Evolutionary conservation across 1,140 invertebrate genomes (phyloP).

Genomic region (Ceratosolen solmsi): DNA sequence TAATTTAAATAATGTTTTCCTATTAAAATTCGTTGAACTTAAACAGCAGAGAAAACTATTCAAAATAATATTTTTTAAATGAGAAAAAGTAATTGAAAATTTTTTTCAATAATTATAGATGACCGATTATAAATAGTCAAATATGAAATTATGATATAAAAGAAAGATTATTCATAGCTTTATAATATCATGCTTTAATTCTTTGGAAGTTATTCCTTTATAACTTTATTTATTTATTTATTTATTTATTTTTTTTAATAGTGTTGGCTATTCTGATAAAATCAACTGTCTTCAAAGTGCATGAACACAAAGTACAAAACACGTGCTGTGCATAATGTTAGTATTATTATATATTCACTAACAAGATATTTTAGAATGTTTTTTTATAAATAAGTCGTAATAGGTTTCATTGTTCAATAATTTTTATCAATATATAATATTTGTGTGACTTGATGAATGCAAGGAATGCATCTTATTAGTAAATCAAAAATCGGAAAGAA

Average conservation of each 20-base stretch:
- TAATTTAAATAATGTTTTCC: too few species aligned
- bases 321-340: conserved; percentile 12
- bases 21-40: too few species aligned
- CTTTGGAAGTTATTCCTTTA: too few species aligned
- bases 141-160: too few species aligned
- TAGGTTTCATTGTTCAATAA: neutral
- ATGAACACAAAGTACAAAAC: too few species aligned
- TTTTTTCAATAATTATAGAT: too few species aligned
- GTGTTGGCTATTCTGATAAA: neutral
- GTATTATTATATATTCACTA: conserved; percentile 6
- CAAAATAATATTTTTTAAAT: too few species aligned
- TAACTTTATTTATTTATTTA: neutral
- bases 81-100: too few species aligned
- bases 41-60: too few species aligned
- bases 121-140: too few species aligned
- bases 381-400: neutral
- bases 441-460: neutral
- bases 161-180: too few species aligned
- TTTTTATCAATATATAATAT: conserved; percentile 6
- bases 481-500: neutral
- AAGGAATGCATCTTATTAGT: neutral
- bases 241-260: neutral
- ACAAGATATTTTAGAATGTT: conserved; percentile 20
- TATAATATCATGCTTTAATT: too few species aligned
- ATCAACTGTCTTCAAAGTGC: neutral